Base-by-base conservation (phyloP, 2,797 vertebrate species). In the Hafferia zeledoni region DNA sequence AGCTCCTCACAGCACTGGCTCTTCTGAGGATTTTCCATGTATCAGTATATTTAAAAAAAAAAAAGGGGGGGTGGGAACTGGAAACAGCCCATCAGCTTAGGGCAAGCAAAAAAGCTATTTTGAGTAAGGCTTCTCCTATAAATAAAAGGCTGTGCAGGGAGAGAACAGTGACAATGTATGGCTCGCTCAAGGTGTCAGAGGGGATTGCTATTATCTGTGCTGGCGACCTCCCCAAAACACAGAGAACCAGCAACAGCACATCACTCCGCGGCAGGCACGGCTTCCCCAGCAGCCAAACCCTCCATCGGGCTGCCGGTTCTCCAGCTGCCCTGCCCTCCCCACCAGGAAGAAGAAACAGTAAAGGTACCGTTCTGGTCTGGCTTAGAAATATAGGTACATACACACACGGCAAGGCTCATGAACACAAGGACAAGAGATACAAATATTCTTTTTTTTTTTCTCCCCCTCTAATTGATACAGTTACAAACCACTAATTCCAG, bases 21-120 rank as follows among this genome's bases (percentile, higher is more conserved):
- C 31, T 56, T 83, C 33, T 0, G 0, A 71, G 44, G 27, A n/a
- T 25, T 84, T 88, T 87, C n/a, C 52, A 79, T 86, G 67, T 72
- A 90, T 77, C 83, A 23, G 77, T 28, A 23, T 19, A 41, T 94
- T 92, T 52, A 61, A 11, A 5, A 44, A 27, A 2, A 13, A 60
- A 69, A 79, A 55, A 46, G 27, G 15, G 7, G 14, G 3, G 4
- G 2, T 2, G 11, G 10, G 15, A 17, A 4, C 6, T 71, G 39
- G 27, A 77, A 93, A 74, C 44, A 49, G n/a, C 28, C 69, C 59
- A 4, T 65, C 35, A 86, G 20, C 68, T 87, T 33, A 70, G 13
- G n/a, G 27, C 57, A 94, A 83, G 71, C 24, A 67, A 80, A 79
- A 90, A 81, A 63, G 69, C 63, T 93, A 93, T 91, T 95, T 75